A percentile compares a stretch with the other conserved stretches of the same genome.
These are phyloP conservation scores for Macroramphosus scolopax DNA, from an alignment of 2,797 vertebrate genomes.

Conservation along the genomic window DNA sequence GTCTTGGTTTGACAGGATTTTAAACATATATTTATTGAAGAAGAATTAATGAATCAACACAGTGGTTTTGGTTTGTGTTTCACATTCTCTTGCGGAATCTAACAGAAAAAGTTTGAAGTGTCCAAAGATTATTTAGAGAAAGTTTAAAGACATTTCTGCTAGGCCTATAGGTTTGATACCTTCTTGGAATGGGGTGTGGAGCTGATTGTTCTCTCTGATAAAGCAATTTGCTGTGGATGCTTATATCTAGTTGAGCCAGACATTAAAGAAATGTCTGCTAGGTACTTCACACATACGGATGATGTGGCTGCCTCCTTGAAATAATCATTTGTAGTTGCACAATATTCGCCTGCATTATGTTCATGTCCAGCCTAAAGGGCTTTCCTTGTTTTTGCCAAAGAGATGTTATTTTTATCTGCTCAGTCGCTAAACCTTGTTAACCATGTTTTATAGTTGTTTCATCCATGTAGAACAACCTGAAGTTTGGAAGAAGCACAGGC, in stretches of 20 bases:
- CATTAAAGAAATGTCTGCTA: constrained; percentile 15
- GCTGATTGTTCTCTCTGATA: constrained; percentile 1
- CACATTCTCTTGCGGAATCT: constrained; percentile 23
- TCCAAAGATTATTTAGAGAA: constrained; percentile 23
- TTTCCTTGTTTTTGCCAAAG: constrained; percentile 67
- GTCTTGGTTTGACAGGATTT: constrained; percentile 26
- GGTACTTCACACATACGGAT: constrained; percentile 14
- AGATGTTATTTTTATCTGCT: constrained; percentile 49
- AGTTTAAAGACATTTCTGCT: constrained; percentile 25
- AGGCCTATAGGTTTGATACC: constrained; percentile 11
- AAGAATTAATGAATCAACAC: constrained; percentile 22
- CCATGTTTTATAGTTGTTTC: constrained; percentile 22
- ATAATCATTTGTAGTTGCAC: constrained; percentile 20
- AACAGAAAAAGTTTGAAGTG: constrained; percentile 16
- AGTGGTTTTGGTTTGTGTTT: constrained; percentile 21
- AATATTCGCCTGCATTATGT: constrained; percentile 41
- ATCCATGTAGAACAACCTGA: constrained; percentile 21
- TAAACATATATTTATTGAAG: constrained; percentile 58
- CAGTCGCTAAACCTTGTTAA: constrained; percentile 31
- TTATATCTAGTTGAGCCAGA: constrained; percentile 9
- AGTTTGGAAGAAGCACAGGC: constrained; percentile 17
- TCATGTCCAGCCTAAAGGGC: constrained; percentile 59
- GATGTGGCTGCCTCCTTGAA: constrained; percentile 21
- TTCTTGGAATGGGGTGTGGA: constrained; percentile 9
- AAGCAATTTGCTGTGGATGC: constrained; percentile 16